phyloP scores from a whole-genome alignment of 2,113 vertebrate genomes.

The Zosterops pallidus region DNA sequence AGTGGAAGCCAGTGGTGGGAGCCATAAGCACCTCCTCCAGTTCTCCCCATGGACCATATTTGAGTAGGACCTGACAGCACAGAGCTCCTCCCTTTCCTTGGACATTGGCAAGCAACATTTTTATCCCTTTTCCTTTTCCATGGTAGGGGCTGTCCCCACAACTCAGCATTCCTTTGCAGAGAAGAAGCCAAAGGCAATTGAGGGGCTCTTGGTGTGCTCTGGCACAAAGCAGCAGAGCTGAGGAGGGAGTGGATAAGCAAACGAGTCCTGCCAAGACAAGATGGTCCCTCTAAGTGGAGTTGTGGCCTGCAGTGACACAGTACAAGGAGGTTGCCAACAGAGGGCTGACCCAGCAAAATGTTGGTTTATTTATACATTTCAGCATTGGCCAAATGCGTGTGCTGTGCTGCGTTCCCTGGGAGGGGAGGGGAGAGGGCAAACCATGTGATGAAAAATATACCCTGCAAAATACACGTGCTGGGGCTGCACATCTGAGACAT shows the following conservation, averaged over 20 bases:
- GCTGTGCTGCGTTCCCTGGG: not conserved
- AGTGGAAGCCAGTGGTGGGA: not conserved
- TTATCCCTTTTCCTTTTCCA: not conserved
- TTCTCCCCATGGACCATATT: not conserved
- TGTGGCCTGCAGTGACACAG: conserved; percentile 42
- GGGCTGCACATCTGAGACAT: not conserved
- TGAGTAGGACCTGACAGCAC: not conserved
- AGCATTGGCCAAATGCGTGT: not conserved
- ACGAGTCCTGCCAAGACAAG: not conserved
- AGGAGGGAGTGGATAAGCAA: not conserved
- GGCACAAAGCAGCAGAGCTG: not conserved
- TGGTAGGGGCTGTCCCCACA: not conserved
- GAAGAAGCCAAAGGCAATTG: not conserved
- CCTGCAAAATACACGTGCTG: not conserved
- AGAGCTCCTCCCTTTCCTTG: not conserved
- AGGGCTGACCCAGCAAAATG: conserved; percentile 46
- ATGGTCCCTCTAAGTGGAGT: conserved; percentile 23
- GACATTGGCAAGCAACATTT: not conserved
- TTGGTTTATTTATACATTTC: conserved; percentile 48
- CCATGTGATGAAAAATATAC: not conserved
- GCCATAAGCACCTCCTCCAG: not conserved
- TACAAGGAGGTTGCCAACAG: not conserved
- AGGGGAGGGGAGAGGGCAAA: not conserved
- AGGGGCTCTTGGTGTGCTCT: conserved; percentile 10
- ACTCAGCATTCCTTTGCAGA: not conserved